Conservation (phyloP, 92 coral and sea anemone species). For the Epizoanthus scotinus region DNA sequence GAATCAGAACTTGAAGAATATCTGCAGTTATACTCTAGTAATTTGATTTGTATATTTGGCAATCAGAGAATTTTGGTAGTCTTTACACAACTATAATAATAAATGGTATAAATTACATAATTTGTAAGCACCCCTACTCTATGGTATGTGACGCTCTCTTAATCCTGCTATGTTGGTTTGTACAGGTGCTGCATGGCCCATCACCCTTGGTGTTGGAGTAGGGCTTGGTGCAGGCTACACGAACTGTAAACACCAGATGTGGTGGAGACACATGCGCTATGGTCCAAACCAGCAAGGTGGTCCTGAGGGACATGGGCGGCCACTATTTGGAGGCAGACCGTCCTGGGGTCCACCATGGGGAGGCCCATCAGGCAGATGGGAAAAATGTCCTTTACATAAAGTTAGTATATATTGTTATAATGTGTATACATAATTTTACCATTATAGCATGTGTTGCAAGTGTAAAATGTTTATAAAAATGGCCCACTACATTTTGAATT, state of each 20-base stretch:
- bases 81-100: too few relatives aligned
- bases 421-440: too few relatives aligned
- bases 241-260: conserved; percentile 91
- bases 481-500: too few relatives aligned
- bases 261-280: conserved; percentile 54
- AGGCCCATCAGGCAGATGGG: conserved; percentile 15
- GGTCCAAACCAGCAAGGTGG: conserved; percentile 57
- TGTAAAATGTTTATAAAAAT: too few relatives aligned
- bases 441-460: too few relatives aligned
- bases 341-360: conserved; percentile 51
- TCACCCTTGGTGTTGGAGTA: conserved; percentile 85
- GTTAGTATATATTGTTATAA: not conserved
- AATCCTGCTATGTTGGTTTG: not conserved
- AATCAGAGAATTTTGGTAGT: too few relatives aligned
- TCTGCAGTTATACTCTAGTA: too few relatives aligned
- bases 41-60: too few relatives aligned
- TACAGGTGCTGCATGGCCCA: conserved; percentile 91
- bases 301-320: conserved; percentile 31
- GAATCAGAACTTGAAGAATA: too few relatives aligned
- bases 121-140: too few relatives aligned
- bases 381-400: conserved; percentile 9
- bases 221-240: conserved; percentile 97
- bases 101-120: too few relatives aligned
- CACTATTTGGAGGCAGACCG: conserved; percentile 42
- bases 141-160: too few relatives aligned